These are phyloP conservation scores for Sander vitreus DNA, from an alignment of 2,113 vertebrate genomes.

Conservation along the genomic window DNA sequence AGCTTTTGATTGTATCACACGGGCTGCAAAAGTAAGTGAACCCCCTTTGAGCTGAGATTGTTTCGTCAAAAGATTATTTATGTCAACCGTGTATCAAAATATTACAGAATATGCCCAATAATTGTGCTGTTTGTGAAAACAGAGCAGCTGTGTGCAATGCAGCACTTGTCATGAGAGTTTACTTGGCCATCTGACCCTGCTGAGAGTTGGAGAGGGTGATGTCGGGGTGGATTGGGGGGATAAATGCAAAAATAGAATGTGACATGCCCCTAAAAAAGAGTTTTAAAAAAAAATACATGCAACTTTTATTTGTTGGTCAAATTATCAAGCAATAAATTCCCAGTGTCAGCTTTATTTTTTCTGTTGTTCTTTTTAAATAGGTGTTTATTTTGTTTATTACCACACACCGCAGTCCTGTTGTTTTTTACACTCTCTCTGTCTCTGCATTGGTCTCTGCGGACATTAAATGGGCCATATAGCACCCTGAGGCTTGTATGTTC, in stretches of 20 bases:
- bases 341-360: not conserved
- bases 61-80: not conserved
- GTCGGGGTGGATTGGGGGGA: not conserved
- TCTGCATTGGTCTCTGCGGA: slow-evolving; percentile 32
- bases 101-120: not conserved
- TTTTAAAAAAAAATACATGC: not conserved
- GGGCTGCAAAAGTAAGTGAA: not conserved
- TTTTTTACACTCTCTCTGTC: slow-evolving; percentile 27
- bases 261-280: slow-evolving; percentile 4
- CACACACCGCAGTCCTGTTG: slow-evolving; percentile 23
- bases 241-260: slow-evolving; percentile 26
- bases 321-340: not conserved
- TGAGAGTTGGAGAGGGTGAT: slow-evolving; percentile 19
- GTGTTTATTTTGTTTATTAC: slow-evolving; percentile 28
- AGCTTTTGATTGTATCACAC: not conserved
- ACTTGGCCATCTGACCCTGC: slow-evolving; percentile 39
- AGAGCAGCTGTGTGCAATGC: slow-evolving; percentile 40
- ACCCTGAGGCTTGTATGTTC: slow-evolving; percentile 68
- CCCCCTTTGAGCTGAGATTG: not conserved
- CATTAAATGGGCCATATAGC: slow-evolving; percentile 77
- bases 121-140: slow-evolving; percentile 7
- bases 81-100: not conserved
- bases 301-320: slow-evolving; percentile 16
- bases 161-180: slow-evolving; percentile 32
- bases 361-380: not conserved